phyloP scores from a whole-genome alignment of 1,140 invertebrate species.

The Propsilocerus akamusi region DNA sequence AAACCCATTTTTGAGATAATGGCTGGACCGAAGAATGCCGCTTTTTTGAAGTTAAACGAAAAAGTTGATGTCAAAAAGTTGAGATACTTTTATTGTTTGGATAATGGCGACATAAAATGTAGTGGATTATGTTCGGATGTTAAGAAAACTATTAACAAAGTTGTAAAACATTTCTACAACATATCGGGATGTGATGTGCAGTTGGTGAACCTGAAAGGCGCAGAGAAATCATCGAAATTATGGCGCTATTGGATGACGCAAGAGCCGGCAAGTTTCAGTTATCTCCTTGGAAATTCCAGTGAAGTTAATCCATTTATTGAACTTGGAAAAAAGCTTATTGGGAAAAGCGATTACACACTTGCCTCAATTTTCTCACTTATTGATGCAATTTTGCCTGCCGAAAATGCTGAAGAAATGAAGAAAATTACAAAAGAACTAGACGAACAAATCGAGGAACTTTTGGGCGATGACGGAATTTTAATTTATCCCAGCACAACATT shows the following conservation, averaged over 20 bases:
- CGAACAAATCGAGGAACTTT: constrained; percentile 39
- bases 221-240: constrained; percentile 39
- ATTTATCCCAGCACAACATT: constrained; percentile 68
- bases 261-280: constrained; percentile 41
- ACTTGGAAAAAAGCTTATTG: constrained; percentile 33
- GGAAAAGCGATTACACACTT: constrained; percentile 37
- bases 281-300: constrained; percentile 37
- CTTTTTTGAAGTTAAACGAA: constrained; percentile 21
- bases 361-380: constrained; percentile 46
- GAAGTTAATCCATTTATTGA: constrained; percentile 32
- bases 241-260: constrained; percentile 59
- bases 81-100: constrained; percentile 60
- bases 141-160: constrained; percentile 3
- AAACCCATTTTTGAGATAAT: constrained; percentile 34
- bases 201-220: constrained; percentile 30
- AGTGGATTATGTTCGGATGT: constrained; percentile 24
- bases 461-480: constrained; percentile 64
- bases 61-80: constrained; percentile 45
- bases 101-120: constrained; percentile 39
- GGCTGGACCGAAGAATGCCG: constrained; percentile 14
- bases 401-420: constrained; percentile 39
- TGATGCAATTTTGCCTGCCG: constrained; percentile 38
- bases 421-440: constrained; percentile 34
- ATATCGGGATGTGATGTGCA: constrained; percentile 13
- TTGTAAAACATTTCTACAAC: constrained; percentile 3